Conservation (phyloP, 2,797 vertebrate genomes). For the Dendrocincla fuliginosa region DNA sequence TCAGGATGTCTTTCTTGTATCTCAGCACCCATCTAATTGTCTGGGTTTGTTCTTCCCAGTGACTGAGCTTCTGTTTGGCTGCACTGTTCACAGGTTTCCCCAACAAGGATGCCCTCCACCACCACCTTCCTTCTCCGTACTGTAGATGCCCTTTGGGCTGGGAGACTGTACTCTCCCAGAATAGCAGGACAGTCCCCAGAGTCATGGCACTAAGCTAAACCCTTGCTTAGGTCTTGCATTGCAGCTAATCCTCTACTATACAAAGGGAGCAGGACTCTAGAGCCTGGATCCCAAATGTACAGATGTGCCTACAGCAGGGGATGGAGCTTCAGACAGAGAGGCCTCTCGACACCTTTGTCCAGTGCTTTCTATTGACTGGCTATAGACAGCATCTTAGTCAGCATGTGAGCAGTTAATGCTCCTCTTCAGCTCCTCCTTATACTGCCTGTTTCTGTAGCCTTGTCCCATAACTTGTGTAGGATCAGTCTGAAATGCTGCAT, state of each 20-base stretch:
- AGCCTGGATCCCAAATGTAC: background rate
- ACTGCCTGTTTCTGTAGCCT: background rate
- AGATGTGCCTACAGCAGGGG: background rate
- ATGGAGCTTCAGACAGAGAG: background rate
- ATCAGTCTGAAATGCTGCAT: background rate
- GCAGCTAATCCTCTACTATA: background rate
- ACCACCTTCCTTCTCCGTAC: background rate
- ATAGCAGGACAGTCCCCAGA: background rate
- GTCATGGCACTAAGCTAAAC: background rate
- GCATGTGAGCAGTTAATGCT: background rate
- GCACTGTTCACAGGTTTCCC: background rate
- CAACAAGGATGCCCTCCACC: background rate
- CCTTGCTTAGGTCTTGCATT: background rate
- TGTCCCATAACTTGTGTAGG: background rate
- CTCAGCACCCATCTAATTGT: background rate
- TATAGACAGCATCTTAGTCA: background rate
- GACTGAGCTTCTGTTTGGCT: background rate
- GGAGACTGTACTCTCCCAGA: background rate
- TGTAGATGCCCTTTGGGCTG: fast-evolving
- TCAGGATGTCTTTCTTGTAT: background rate
- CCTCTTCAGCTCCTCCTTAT: background rate
- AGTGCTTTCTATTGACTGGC: background rate
- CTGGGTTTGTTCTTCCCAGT: background rate
- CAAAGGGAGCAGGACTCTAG: background rate
- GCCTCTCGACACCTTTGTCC: background rate